phyloP scores from a whole-genome alignment of 1,140 invertebrate species.

The Cotesia chilonis region DNA sequence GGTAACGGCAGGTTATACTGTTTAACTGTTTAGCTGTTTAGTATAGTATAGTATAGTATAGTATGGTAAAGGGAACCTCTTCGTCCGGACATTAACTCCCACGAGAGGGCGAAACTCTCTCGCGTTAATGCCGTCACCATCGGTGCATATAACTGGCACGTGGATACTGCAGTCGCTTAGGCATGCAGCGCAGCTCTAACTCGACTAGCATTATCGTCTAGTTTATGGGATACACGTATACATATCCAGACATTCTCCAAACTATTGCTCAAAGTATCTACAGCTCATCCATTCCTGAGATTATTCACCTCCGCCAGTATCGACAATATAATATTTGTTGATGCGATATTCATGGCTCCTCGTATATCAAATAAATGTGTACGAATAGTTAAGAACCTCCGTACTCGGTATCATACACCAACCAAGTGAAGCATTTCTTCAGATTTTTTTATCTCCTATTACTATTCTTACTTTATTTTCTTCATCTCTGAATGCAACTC shows the following conservation, averaged over 20 bases:
- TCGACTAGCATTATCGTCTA: constrained; percentile 26
- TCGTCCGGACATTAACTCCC: constrained; percentile 18
- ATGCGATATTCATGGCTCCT: too few species aligned
- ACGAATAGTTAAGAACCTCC: neutral
- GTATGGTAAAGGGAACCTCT: constrained; percentile 8
- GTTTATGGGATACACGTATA: constrained; percentile 27
- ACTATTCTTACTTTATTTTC: neutral
- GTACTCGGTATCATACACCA: neutral
- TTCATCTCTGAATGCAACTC: too few species aligned
- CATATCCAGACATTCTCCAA: constrained; percentile 14
- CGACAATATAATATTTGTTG: too few species aligned
- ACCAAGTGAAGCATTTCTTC: too few species aligned
- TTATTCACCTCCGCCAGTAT: neutral
- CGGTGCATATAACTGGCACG: constrained; percentile 14
- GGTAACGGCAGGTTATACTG: constrained; percentile 13
- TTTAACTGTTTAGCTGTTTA: neutral
- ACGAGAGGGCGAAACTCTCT: constrained; percentile 34
- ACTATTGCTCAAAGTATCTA: neutral
- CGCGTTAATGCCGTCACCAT: constrained; percentile 34
- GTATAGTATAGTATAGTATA: too few species aligned
- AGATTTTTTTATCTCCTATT: neutral
- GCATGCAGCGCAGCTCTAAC: constrained; percentile 6
- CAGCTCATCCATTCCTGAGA: constrained; percentile 5
- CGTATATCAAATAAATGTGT: too few species aligned
- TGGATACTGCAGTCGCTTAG: constrained; percentile 8